These are phyloP conservation scores for Megaceryle torquata DNA, from an alignment of 2,113 vertebrate species.

Conservation along the genomic window DNA sequence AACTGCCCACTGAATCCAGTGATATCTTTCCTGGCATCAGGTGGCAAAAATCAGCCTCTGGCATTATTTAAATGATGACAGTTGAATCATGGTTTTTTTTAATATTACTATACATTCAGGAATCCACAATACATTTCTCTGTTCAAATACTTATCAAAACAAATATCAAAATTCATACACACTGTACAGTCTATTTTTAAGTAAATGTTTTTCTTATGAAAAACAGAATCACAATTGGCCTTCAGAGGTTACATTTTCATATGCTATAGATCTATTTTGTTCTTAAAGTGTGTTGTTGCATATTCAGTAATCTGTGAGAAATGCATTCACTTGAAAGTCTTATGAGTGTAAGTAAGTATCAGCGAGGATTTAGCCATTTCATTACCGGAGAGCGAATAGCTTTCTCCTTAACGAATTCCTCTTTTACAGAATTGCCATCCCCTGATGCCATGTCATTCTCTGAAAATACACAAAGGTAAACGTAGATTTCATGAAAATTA, in stretches of 20 bases:
- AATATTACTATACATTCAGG: constrained; percentile 62
- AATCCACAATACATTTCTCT: constrained; percentile 43
- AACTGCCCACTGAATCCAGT: neutral
- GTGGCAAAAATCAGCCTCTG: neutral
- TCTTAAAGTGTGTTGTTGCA: constrained; percentile 61
- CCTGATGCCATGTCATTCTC: constrained; percentile 87
- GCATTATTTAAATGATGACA: neutral
- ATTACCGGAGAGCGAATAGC: constrained; percentile 65
- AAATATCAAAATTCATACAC: constrained; percentile 61
- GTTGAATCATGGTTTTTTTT: neutral
- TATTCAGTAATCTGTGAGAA: constrained; percentile 33
- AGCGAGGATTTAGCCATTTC: constrained; percentile 90
- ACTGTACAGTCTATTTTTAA: constrained; percentile 62
- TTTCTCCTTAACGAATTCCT: constrained; percentile 75
- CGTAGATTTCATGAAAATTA: neutral
- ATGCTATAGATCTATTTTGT: constrained; percentile 36
- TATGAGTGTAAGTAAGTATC: constrained; percentile 65
- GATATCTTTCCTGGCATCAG: neutral
- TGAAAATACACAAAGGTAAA: constrained; percentile 51
- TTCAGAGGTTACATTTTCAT: constrained; percentile 58
- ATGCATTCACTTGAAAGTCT: constrained; percentile 34
- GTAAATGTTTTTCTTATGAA: constrained; percentile 54
- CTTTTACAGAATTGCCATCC: constrained; percentile 78
- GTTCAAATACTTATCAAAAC: constrained; percentile 49
- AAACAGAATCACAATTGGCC: constrained; percentile 45